These are phyloP conservation scores for Drosophila conformis DNA, from an alignment of 2,888 invertebrate species.

Conservation along the genomic window DNA sequence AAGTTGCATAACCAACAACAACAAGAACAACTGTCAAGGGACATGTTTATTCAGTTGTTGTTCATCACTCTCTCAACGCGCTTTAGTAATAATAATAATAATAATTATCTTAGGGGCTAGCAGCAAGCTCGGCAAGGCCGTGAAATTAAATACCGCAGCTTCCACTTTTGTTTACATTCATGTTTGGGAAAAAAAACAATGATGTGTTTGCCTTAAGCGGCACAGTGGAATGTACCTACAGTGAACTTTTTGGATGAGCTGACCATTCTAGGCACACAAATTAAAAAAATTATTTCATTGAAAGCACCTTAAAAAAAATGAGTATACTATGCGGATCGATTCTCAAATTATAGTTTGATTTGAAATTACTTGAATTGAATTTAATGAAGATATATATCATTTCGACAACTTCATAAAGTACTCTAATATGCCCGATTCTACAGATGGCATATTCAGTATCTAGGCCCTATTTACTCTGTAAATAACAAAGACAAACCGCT, in stretches of 20 bases:
- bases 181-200: conserved; percentile 43
- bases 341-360: not conserved
- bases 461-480: not conserved
- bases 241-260: not conserved
- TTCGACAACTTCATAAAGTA: not conserved
- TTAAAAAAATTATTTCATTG: not conserved
- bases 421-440: not conserved
- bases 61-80: conserved; percentile 26
- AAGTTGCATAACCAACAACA: conserved; percentile 64
- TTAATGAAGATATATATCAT: not conserved
- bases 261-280: no score
- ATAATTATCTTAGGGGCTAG: conserved; percentile 26
- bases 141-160: conserved; percentile 60
- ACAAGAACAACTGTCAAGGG: conserved; percentile 12
- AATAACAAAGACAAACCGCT: not conserved
- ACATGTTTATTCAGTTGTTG: conserved; percentile 38
- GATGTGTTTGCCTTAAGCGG: conserved; percentile 32
- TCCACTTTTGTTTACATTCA: conserved; percentile 70
- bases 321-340: not conserved
- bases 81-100: conserved; percentile 31
- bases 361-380: not conserved
- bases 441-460: not conserved
- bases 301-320: not conserved
- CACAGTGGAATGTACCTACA: conserved; percentile 26
- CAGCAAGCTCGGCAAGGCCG: conserved; percentile 56